Conservation (phyloP, 2,888 invertebrate species). For the Omphaloscelis lunosa region DNA sequence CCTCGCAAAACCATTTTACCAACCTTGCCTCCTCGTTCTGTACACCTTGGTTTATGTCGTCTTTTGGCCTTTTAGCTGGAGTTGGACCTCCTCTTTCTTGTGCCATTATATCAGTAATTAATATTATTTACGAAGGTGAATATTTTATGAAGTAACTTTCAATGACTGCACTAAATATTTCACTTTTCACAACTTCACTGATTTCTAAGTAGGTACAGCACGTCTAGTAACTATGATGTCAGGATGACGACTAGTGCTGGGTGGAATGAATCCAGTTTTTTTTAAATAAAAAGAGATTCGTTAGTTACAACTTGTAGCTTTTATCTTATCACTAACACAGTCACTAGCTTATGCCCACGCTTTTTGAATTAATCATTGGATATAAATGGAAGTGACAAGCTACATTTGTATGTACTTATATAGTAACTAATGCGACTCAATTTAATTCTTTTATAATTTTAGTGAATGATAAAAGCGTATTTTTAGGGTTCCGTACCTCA, state of each 20-base stretch:
- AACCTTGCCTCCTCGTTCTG: background rate
- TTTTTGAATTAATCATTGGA: too few relatives aligned
- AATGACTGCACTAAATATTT: too few relatives aligned
- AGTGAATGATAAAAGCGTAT: too few relatives aligned
- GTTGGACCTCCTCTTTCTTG: background rate
- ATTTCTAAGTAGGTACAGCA: background rate
- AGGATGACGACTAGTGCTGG: background rate
- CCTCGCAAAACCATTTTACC: constrained; percentile 21
- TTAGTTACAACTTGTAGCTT: too few relatives aligned
- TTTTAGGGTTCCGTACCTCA: too few relatives aligned
- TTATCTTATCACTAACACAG: too few relatives aligned
- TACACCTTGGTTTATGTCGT: background rate
- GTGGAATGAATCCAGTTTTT: background rate
- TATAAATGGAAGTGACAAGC: too few relatives aligned
- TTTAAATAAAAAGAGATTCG: constrained; percentile 1
- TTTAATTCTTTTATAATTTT: too few relatives aligned
- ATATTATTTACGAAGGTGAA: background rate
- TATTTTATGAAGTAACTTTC: background rate
- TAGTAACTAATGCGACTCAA: too few relatives aligned
- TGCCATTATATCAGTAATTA: background rate
- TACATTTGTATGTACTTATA: too few relatives aligned
- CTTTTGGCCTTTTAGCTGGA: constrained; percentile 4
- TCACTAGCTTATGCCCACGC: too few relatives aligned
- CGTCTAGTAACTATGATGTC: background rate
- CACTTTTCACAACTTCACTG: constrained; percentile 9